Conservation (phyloP, 2,797 vertebrate genomes). For the Cuculus canorus region DNA sequence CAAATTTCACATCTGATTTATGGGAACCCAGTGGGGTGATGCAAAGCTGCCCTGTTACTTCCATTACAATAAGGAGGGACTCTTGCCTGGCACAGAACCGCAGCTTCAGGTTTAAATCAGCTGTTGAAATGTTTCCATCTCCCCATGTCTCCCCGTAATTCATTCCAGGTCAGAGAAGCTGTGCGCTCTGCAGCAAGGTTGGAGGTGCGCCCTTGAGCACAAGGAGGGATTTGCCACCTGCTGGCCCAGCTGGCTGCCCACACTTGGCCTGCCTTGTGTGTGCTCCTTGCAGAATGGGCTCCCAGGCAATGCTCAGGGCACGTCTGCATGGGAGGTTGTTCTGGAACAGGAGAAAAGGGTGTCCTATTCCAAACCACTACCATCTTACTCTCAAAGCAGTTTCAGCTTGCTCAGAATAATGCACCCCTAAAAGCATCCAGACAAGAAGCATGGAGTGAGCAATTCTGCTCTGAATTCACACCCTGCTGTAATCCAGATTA, state of each 20-base stretch:
- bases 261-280: neutral
- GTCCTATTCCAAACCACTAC: neutral
- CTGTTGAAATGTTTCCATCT: neutral
- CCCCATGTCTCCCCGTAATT: accelerated
- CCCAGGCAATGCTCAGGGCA: neutral
- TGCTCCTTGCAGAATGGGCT: neutral
- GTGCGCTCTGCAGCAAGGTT: neutral
- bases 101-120: neutral
- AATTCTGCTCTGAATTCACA: neutral
- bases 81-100: neutral
- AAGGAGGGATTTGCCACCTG: neutral
- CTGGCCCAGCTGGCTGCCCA: neutral
- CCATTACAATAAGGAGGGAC: neutral
- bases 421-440: neutral
- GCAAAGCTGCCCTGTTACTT: neutral
- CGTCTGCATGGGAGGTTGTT: neutral
- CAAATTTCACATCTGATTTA: neutral
- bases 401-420: neutral
- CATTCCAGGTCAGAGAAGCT: neutral
- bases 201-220: neutral
- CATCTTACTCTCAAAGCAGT: neutral
- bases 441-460: neutral
- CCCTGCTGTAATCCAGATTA: neutral
- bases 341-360: neutral
- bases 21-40: neutral